A percentile compares a stretch with the other conserved stretches of the same genome.
Evolutionary conservation across 2,113 vertebrate genomes (phyloP).

Genomic region (Gymnocephalus cernua): DNA sequence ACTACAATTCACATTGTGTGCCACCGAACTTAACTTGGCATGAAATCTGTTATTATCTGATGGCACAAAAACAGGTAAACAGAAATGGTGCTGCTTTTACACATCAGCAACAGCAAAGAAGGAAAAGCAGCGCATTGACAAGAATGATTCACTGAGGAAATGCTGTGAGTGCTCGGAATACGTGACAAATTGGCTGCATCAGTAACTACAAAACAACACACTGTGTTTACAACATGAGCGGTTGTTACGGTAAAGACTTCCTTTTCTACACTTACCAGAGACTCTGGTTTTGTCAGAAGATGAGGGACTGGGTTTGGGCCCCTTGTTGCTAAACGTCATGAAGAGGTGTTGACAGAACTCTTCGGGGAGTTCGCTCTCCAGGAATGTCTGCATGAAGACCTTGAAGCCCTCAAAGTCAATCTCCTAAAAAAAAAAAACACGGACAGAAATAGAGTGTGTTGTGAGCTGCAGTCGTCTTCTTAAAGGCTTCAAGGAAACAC

Average conservation of each 20-base stretch:
- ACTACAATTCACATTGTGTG: conserved; percentile 12
- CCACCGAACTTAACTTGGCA: conserved; percentile 29
- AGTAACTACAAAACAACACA: conserved; percentile 4
- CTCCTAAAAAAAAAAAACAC: conserved; percentile 80
- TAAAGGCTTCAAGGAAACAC: neutral
- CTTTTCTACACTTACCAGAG: conserved; percentile 67
- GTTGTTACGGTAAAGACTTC: conserved; percentile 24
- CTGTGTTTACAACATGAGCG: neutral
- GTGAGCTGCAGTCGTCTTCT: neutral
- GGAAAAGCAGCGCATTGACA: neutral
- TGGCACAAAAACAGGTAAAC: conserved; percentile 7
- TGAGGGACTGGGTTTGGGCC: conserved; percentile 87
- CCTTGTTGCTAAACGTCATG: conserved; percentile 93
- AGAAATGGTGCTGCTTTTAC: neutral
- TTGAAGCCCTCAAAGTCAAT: conserved; percentile 97
- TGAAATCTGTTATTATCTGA: conserved; percentile 9
- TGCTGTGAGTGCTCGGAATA: neutral
- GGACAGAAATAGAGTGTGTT: neutral
- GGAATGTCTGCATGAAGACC: conserved; percentile 96
- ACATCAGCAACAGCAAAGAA: neutral
- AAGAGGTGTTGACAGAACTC: conserved; percentile 94
- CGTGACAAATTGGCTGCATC: neutral
- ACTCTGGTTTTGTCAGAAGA: conserved; percentile 85
- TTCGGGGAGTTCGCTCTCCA: conserved; percentile 92
- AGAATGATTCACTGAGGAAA: neutral